Conservation (phyloP, 1,140 invertebrate genomes). For the Drosophila sulfurigaster region DNA sequence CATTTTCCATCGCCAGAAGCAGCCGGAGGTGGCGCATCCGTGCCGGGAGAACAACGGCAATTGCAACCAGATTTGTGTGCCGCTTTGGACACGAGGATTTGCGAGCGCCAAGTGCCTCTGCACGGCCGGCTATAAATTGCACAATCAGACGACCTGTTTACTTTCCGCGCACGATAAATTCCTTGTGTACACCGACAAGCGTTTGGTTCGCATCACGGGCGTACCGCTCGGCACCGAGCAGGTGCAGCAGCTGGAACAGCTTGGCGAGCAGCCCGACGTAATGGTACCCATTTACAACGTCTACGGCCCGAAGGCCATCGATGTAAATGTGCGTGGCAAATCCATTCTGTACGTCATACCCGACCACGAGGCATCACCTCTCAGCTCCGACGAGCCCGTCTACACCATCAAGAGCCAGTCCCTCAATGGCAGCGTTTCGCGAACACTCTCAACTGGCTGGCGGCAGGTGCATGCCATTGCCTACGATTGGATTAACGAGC, state of each 20-base stretch:
- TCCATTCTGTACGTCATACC: slow-evolving; percentile 87
- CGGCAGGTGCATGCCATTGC: slow-evolving; percentile 86
- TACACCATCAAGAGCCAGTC: slow-evolving; percentile 65
- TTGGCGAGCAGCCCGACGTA: slow-evolving; percentile 85
- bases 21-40: slow-evolving; percentile 90
- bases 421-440: slow-evolving; percentile 78
- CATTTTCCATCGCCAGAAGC: slow-evolving; percentile 90
- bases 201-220: slow-evolving; percentile 88
- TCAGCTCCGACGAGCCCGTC: slow-evolving; percentile 18
- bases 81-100: slow-evolving; percentile 86
- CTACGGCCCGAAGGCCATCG: slow-evolving; percentile 88
- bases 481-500: slow-evolving; percentile 92
- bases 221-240: slow-evolving; percentile 84
- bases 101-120: slow-evolving; percentile 89
- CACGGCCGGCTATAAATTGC: slow-evolving; percentile 88
- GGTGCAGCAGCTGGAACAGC: slow-evolving; percentile 62
- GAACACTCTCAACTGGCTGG: slow-evolving; percentile 84
- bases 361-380: slow-evolving; percentile 7
- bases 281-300: slow-evolving; percentile 89
- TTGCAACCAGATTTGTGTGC: slow-evolving; percentile 91
- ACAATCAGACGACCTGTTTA: slow-evolving; percentile 87
- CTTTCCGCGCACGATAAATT: slow-evolving; percentile 86
- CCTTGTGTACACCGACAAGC: slow-evolving; percentile 88
- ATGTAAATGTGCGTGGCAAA: slow-evolving; percentile 88
- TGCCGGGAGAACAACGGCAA: slow-evolving; percentile 90